These are phyloP conservation scores for Podarcis raffonei DNA, from an alignment of 2,113 vertebrate genomes.

Conservation along the genomic window DNA sequence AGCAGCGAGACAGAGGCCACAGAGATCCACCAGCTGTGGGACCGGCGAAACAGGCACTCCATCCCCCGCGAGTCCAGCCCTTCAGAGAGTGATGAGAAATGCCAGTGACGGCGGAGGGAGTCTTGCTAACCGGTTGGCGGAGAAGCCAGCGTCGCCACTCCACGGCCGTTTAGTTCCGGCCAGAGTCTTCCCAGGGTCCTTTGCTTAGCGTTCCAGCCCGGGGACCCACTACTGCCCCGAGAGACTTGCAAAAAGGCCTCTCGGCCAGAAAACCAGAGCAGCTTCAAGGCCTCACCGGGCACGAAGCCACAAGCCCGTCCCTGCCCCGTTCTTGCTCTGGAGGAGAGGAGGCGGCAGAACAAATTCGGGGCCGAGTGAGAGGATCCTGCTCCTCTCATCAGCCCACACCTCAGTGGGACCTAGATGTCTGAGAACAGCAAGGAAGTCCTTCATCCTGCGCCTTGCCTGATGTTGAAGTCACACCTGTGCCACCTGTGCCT, in stretches of 20 bases:
- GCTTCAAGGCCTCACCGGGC: not conserved
- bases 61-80: slow-evolving; percentile 85
- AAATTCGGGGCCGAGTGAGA: not conserved
- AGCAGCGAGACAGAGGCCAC: slow-evolving; percentile 92
- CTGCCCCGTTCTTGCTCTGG: too few species aligned
- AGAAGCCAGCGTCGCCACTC: accelerated
- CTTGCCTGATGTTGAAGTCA: not conserved
- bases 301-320: not conserved
- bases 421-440: not conserved
- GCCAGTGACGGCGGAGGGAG: slow-evolving; percentile 71
- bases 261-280: not conserved
- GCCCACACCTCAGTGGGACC: too few species aligned
- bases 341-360: not conserved
- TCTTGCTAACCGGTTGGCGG: too few species aligned
- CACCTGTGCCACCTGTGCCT: too few species aligned
- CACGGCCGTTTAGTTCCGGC: not conserved
- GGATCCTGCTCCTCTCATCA: accelerated
- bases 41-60: slow-evolving; percentile 84
- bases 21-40: slow-evolving; percentile 92
- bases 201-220: not conserved
- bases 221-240: not conserved
- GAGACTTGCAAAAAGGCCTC: not conserved
- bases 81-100: slow-evolving; percentile 86
- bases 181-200: not conserved
- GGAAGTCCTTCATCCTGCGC: not conserved